Evolutionary conservation across 1,140 invertebrate species (phyloP), one percentile per base, ranked within the genome.

Genomic region (Pemphigus obesinymphae): DNA sequence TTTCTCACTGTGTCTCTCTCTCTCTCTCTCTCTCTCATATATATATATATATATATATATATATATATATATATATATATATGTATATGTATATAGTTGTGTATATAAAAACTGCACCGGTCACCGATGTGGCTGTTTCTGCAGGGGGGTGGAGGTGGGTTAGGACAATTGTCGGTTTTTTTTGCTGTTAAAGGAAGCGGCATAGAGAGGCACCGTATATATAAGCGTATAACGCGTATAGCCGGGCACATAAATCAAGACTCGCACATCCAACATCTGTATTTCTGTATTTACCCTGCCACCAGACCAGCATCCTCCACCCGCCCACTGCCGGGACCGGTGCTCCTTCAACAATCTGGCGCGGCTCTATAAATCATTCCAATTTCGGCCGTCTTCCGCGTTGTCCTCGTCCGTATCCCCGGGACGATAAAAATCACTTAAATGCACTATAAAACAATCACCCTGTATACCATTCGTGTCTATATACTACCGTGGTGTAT

Each of bases 251-350:
- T 76, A 76, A 76, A 76, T 76, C 73, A 76, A 55, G 45, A 5
- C 66, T 76, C 20, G 73, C 53, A 76, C 73, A 76, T 76, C 73
- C 73, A 76, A 76, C 73, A 76, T n/a, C n/a, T n/a, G n/a, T n/a
- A n/a, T n/a, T n/a, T 76, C 73, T 76, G 73, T 76, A 76, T 76
- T 76, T 76, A 43, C 50, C 73, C 48, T 37, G 48, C 34, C 20
- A 63, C 31, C 8, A 20, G 37, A 40, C 20, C 31, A n/a, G n/a
- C n/a, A n/a, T n/a, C 45, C 48, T 45, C 72, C 1, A 17, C 72
- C 29, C 48, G 15, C 17, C 45, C 48, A 20, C 26, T 20, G 17
- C 43, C 43, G 7, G 2, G 40, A n/a, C n/a, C n/a, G 20, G 34
- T 15, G 17, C 50, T 40, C n/a, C 29, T 76, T 76, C n/a, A 53